Evolutionary conservation across 2,888 invertebrate genomes (phyloP).

Genomic region (Paralinhomoeus sp.): DNA sequence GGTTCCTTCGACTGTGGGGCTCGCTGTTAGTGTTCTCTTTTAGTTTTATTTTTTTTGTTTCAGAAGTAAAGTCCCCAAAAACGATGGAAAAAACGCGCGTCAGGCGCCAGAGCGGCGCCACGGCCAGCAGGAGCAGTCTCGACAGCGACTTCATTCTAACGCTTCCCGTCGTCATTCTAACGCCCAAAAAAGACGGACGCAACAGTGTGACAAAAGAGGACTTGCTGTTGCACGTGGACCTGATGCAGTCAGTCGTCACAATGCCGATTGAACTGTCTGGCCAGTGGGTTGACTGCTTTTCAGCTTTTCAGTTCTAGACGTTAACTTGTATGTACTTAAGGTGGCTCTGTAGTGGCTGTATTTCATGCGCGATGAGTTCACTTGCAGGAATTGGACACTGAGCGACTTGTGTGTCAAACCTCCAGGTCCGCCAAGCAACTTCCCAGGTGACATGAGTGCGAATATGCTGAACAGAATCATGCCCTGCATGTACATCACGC

Average conservation of each 20-base stretch:
- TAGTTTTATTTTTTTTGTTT: too few relatives aligned
- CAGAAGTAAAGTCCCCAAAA: conserved; percentile 48
- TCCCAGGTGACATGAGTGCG: too few relatives aligned
- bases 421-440: conserved; percentile 40
- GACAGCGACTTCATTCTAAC: conserved; percentile 24
- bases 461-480: conserved; percentile 40
- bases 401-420: conserved; percentile 86
- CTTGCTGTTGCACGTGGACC: conserved; percentile 59
- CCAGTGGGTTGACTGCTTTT: too few relatives aligned
- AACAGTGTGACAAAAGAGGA: conserved; percentile 64
- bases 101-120: too few relatives aligned
- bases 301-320: too few relatives aligned
- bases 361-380: too few relatives aligned
- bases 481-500: conserved; percentile 89
- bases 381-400: conserved; percentile 75
- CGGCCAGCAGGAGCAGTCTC: conserved; percentile 18
- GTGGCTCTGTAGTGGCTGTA: too few relatives aligned
- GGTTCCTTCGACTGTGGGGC: too few relatives aligned
- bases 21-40: too few relatives aligned
- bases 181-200: conserved; percentile 43
- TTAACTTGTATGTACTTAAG: too few relatives aligned
- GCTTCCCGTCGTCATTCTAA: conserved; percentile 73
- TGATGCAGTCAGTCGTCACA: conserved; percentile 38
- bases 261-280: too few relatives aligned
- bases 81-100: conserved; percentile 12